Evolutionary conservation across 2,888 invertebrate species (phyloP).

Genomic region (Exephanes ischioxanthus): DNA sequence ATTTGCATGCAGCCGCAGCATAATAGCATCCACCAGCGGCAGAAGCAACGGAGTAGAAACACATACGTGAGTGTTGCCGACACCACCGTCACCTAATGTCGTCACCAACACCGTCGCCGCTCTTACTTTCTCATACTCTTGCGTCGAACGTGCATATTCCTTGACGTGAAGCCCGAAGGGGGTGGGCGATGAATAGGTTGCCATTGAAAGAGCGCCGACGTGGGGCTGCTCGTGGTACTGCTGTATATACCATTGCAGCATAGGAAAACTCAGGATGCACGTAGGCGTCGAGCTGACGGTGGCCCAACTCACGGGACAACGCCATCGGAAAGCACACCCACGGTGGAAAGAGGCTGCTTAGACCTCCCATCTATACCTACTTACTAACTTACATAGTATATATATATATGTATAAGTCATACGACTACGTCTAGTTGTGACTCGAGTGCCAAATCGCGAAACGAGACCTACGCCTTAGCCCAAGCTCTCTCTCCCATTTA

Average conservation of each 20-base stretch:
- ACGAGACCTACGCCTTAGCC: neutral
- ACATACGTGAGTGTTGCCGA: slow-evolving; percentile 9
- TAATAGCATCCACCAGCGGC: neutral
- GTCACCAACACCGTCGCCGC: slow-evolving; percentile 11
- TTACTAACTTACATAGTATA: neutral
- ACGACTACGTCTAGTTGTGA: no score
- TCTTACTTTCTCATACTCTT: slow-evolving; percentile 27
- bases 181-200: slow-evolving; percentile 56
- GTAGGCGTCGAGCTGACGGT: slow-evolving; percentile 27
- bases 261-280: slow-evolving; percentile 7
- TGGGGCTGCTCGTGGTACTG: slow-evolving; percentile 24
- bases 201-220: slow-evolving; percentile 47
- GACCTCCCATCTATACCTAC: slow-evolving; percentile 15
- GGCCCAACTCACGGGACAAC: neutral
- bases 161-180: slow-evolving; percentile 28
- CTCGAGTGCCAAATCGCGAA: slow-evolving; percentile 7
- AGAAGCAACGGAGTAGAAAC: slow-evolving; percentile 5
- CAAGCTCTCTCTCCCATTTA: neutral
- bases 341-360: neutral
- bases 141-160: slow-evolving; percentile 36
- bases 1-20: neutral
- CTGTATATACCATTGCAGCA: neutral
- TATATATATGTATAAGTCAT: neutral
- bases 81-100: slow-evolving; percentile 8
- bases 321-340: slow-evolving; percentile 14